Percentiles rank a stretch among this genome's conserved stretches.
Evolutionary conservation across 2,888 invertebrate species (phyloP).

Genomic region (Acronicta aceris): DNA sequence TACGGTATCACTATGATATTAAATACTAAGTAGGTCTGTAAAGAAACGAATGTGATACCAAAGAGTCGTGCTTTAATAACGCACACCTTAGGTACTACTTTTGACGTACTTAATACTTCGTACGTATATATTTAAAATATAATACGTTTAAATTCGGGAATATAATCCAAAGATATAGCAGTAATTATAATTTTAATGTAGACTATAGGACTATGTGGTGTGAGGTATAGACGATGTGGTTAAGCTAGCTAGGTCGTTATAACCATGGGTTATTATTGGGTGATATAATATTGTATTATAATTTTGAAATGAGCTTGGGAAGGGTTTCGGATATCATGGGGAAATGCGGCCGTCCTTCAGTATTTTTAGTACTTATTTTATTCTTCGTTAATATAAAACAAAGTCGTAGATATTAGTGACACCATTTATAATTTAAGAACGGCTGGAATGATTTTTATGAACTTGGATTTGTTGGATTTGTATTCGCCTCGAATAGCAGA

Average conservation of each 20-base stretch:
- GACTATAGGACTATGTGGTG: slow-evolving; percentile 79
- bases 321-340: slow-evolving; percentile 35
- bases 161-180: slow-evolving; percentile 52
- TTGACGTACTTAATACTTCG: no score
- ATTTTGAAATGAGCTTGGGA: slow-evolving; percentile 40
- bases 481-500: no score
- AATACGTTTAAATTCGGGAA: slow-evolving; percentile 38
- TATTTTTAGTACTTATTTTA: no score
- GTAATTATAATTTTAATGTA: slow-evolving; percentile 61
- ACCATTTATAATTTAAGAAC: no score
- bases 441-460: no score
- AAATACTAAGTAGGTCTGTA: no score
- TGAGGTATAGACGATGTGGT: slow-evolving; percentile 78
- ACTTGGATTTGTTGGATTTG: no score
- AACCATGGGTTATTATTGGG: slow-evolving; percentile 65
- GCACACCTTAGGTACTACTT: not conserved
- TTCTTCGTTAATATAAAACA: no score
- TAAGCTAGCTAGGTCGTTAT: slow-evolving; percentile 73
- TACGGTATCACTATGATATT: no score
- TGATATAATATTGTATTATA: slow-evolving; percentile 55
- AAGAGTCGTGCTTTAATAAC: slow-evolving; percentile 1
- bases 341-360: slow-evolving; percentile 29
- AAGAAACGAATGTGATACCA: not conserved
- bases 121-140: no score
- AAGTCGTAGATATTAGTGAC: no score